phyloP scores from a whole-genome alignment of 2,113 vertebrate genomes.

The Gambusia affinis region DNA sequence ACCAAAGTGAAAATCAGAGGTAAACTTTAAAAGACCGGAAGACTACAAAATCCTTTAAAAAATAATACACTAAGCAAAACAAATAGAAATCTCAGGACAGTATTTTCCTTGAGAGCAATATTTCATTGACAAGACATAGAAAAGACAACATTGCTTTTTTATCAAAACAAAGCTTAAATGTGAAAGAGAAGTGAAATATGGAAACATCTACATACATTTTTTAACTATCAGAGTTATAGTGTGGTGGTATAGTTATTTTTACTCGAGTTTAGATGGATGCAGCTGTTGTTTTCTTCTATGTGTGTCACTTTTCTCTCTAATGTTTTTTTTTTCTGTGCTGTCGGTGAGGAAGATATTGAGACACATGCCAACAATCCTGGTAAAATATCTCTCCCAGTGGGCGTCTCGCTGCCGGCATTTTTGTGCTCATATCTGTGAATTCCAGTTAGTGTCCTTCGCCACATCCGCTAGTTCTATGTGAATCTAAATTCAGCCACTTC shows the following conservation, averaged over 20 bases:
- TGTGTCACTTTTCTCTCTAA: not conserved
- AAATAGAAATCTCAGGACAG: no score
- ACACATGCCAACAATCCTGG: conserved; percentile 7
- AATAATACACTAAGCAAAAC: no score
- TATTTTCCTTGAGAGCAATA: not conserved
- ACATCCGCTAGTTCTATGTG: conserved; percentile 50
- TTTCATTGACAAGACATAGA: not conserved
- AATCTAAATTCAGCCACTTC: conserved; percentile 44
- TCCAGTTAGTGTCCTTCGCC: conserved; percentile 60
- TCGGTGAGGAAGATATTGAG: conserved; percentile 14
- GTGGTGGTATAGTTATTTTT: not conserved
- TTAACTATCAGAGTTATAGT: not conserved
- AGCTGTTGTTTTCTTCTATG: conserved; percentile 29
- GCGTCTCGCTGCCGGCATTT: conserved; percentile 41
- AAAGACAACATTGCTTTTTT: not conserved
- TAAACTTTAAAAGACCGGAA: not conserved
- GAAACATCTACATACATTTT: not conserved
- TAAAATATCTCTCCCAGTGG: conserved; percentile 24
- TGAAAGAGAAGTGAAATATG: not conserved
- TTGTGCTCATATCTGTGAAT: conserved; percentile 41
- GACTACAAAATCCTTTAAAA: no score
- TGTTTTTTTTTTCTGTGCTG: not conserved
- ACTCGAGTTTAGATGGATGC: not conserved
- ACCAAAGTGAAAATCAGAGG: not conserved
- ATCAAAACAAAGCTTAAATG: not conserved